Evolutionary conservation across 1,140 invertebrate species (phyloP).

Genomic region (Mizuhopecten yessoensis): DNA sequence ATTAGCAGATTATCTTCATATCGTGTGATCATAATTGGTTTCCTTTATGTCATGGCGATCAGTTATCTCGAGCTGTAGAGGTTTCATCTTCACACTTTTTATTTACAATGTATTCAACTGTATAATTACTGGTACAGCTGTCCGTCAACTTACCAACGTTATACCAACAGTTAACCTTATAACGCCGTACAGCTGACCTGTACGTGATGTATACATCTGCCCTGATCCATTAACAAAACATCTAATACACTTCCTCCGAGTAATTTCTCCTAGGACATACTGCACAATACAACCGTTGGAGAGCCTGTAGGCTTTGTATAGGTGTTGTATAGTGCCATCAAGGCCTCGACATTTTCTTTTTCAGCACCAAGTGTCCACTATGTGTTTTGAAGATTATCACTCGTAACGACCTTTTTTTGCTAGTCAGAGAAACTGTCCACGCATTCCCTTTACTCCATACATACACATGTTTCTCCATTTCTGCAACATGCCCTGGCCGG

Average conservation of each 20-base stretch:
- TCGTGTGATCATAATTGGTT: neutral
- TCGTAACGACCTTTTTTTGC: too few relatives aligned
- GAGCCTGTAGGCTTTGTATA: too few relatives aligned
- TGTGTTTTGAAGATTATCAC: too few relatives aligned
- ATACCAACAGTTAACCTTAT: neutral
- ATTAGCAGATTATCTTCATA: neutral
- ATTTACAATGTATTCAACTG: constrained; percentile 33
- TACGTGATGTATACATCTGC: neutral
- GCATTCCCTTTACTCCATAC: too few relatives aligned
- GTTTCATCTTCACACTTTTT: constrained; percentile 25
- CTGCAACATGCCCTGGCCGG: too few relatives aligned
- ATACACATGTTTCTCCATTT: too few relatives aligned
- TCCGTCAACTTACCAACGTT: neutral
- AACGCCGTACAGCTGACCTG: neutral
- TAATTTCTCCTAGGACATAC: too few relatives aligned
- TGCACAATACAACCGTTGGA: too few relatives aligned
- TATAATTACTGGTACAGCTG: constrained; percentile 34
- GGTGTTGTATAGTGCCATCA: too few relatives aligned
- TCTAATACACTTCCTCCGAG: neutral
- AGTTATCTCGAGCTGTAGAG: neutral
- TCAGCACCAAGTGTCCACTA: too few relatives aligned
- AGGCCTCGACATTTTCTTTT: too few relatives aligned
- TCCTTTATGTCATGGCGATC: neutral
- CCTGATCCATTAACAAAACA: neutral
- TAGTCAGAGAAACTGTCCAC: too few relatives aligned